Conservation (phyloP, 1,140 invertebrate species). For the Drosophila nikananu region DNA sequence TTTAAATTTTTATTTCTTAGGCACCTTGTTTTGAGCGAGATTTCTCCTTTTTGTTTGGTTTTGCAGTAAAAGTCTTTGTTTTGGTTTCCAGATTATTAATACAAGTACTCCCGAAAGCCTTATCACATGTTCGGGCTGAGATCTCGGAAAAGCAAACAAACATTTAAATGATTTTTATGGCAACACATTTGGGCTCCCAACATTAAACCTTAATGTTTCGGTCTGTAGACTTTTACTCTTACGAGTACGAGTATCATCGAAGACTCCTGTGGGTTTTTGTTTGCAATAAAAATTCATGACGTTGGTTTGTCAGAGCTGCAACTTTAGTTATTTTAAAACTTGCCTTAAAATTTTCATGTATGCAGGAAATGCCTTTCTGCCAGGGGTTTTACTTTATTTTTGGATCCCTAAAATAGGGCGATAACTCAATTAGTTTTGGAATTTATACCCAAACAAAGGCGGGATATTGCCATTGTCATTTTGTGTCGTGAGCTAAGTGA, state of each 20-base stretch:
- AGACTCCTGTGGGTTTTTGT: conserved; percentile 13
- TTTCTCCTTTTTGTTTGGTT: neutral
- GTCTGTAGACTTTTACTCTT: conserved; percentile 53
- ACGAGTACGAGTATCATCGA: conserved; percentile 14
- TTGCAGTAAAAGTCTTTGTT: conserved; percentile 48
- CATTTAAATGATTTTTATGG: conserved; percentile 80
- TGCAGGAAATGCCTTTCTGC: neutral
- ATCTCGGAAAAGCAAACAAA: conserved; percentile 47
- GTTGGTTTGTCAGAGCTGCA: conserved; percentile 55
- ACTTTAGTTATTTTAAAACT: conserved; percentile 34
- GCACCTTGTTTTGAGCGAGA: neutral
- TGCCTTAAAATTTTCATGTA: conserved; percentile 23
- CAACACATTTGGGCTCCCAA: conserved; percentile 36
- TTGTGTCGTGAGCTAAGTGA: conserved; percentile 33
- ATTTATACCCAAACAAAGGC: conserved; percentile 20
- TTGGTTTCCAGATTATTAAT: conserved; percentile 61
- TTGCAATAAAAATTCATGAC: conserved; percentile 62
- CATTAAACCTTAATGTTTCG: conserved; percentile 74
- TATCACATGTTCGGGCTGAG: conserved; percentile 46
- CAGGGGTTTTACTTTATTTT: conserved; percentile 4
- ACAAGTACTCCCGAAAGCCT: conserved; percentile 51
- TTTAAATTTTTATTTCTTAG: neutral
- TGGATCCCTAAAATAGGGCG: conserved; percentile 40
- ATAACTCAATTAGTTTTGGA: conserved; percentile 70
- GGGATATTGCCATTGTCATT: conserved; percentile 59